Percentiles rank a stretch among this genome's conserved stretches.
phyloP scores from a whole-genome alignment of 2,113 vertebrate genomes.

The Chionodraco myersi region DNA sequence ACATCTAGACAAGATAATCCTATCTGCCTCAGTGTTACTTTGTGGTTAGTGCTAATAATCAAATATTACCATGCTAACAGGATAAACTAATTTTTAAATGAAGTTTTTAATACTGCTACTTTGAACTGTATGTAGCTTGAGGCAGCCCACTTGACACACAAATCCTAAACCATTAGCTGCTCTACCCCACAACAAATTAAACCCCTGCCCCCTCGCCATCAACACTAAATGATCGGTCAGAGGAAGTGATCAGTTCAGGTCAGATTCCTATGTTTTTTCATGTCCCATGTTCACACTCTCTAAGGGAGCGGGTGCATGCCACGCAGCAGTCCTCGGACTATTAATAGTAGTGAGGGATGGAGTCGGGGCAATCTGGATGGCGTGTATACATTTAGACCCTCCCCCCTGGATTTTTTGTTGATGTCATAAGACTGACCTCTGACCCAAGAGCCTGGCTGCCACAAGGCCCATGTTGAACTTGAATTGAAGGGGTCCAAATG shows the following conservation, averaged over 20 bases:
- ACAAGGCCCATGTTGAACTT: conserved; percentile 67
- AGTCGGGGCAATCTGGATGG: conserved; percentile 68
- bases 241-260: conserved; percentile 65
- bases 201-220: conserved; percentile 51
- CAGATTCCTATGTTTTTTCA: conserved; percentile 73
- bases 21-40: not conserved
- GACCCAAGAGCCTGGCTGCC: conserved; percentile 70
- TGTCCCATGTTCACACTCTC: conserved; percentile 69
- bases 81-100: not conserved
- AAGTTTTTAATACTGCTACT: not conserved
- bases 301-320: conserved; percentile 63
- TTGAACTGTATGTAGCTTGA: not conserved
- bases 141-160: conserved; percentile 10
- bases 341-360: conserved; percentile 76
- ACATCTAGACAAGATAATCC: not conserved
- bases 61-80: not conserved
- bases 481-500: conserved; percentile 36
- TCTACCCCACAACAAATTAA: conserved; percentile 53
- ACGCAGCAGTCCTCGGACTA: conserved; percentile 76
- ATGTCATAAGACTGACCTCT: conserved; percentile 78
- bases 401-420: conserved; percentile 71
- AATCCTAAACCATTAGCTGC: conserved; percentile 56
- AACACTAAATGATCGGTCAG: conserved; percentile 53
- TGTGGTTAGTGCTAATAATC: not conserved
- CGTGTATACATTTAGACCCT: conserved; percentile 77